Base-by-base conservation (phyloP, 2,797 vertebrate genomes). In the Sebastiscus tertius region DNA sequence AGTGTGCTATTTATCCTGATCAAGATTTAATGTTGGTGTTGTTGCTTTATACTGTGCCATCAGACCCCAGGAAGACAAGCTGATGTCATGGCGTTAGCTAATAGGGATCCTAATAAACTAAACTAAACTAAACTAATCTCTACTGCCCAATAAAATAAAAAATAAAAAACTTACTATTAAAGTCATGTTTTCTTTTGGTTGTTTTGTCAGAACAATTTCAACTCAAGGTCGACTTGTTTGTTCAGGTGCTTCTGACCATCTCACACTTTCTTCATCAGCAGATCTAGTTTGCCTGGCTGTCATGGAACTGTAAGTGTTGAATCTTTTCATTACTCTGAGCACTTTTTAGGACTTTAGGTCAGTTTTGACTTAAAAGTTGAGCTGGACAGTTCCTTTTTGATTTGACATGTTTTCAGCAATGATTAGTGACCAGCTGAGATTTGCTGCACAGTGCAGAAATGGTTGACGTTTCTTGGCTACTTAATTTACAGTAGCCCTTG, bases 1-100 rank as follows among this genome's bases (percentile, higher is more conserved):
- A 55, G 49, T 69, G 13, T n/a, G 39, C 12, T 20, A 10, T 56
- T 2, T 62, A 33, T 70, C 58, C 24, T 22, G 3, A 29, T 55
- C 8, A n/a, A 20, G 5, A 29, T 69, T 22, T 39, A 16, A 73
- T 58, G 31, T 31, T 33, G 13, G 24, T 72, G 54, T 69, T 56
- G 3, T 31, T 77, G 46, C 5, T 67, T 13, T 72, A 54, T 74
- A 8, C 79, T 78, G 42, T 73, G 36, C 49, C 22, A 69, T 56
- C 49, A 46, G 46, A 49, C 16, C 46, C 46, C 33, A 1, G 79
- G 9, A 54, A 6, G 18, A 58, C 4, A 1, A 26, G 10, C 24
- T 36, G 16, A 49, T 49, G 46, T 49, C 46, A 49, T 49, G 18
- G 46, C 18, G 18, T 49, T 18, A 49, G 46, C 46, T 49, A 49